These are phyloP conservation scores for Drosophila paranaensis DNA, from an alignment of 2,888 invertebrate species.

Conservation along the genomic window DNA sequence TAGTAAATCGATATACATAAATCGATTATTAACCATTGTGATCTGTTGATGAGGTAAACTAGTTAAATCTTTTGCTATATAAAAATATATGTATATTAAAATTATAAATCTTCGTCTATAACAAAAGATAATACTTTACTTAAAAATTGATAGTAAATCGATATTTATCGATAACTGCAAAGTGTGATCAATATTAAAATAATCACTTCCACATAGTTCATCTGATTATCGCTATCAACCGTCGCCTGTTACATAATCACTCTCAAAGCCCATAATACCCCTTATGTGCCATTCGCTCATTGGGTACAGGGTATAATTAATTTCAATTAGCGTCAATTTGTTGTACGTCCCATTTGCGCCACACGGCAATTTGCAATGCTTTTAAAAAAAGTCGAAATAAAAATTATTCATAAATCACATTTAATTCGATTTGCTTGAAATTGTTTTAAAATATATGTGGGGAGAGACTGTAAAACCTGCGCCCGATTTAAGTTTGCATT, in stretches of 20 bases:
- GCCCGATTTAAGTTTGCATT: not conserved
- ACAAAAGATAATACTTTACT: not conserved
- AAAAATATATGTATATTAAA: not conserved
- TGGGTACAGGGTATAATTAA: conserved; percentile 42
- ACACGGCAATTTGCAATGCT: conserved; percentile 19
- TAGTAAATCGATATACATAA: not conserved
- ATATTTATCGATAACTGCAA: not conserved
- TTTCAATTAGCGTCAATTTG: conserved; percentile 75
- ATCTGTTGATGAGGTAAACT: not conserved
- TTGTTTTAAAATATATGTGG: conserved; percentile 19
- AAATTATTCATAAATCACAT: conserved; percentile 37
- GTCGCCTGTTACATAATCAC: not conserved
- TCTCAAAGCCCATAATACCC: not conserved
- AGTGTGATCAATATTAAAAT: not conserved
- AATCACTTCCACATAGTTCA: not conserved
- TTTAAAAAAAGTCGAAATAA: not conserved
- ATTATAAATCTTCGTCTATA: not conserved
- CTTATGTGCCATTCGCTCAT: not conserved
- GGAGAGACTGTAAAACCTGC: not conserved
- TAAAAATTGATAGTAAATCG: not conserved
- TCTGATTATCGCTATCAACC: too few species aligned
- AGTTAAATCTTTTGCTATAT: not conserved
- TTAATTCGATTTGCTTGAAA: conserved; percentile 30
- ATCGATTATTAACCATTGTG: not conserved
- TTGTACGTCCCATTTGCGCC: conserved; percentile 53